Conservation (phyloP, 2,113 vertebrate species). For the Caranx ignobilis region DNA sequence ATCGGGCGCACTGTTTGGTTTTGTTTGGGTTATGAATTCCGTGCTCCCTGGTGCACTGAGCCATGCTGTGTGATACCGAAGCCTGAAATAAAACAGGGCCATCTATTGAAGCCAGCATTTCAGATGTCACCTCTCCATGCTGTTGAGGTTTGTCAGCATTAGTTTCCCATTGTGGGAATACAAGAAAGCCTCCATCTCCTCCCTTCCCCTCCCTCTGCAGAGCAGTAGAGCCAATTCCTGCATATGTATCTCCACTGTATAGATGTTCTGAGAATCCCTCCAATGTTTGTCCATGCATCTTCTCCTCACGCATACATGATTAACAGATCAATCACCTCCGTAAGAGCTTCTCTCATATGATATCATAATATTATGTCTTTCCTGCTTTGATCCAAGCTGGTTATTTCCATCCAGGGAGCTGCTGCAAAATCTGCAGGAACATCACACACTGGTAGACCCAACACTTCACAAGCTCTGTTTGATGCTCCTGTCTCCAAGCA, state of each 20-base stretch:
- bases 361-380: constrained; percentile 45
- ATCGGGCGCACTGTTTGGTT: constrained; percentile 55
- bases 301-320: constrained; percentile 36
- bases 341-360: constrained; percentile 43
- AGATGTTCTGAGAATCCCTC: not conserved
- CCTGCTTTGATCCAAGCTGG: constrained; percentile 62
- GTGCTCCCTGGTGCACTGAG: constrained; percentile 51
- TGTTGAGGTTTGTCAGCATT: constrained; percentile 61
- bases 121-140: constrained; percentile 58
- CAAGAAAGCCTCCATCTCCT: constrained; percentile 12
- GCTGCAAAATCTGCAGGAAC: constrained; percentile 62
- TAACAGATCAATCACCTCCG: constrained; percentile 54
- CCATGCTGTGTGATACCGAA: constrained; percentile 61
- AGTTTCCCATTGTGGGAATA: constrained; percentile 47
- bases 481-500: constrained; percentile 68
- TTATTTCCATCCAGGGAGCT: constrained; percentile 64
- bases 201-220: constrained; percentile 28
- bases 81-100: constrained; percentile 56
- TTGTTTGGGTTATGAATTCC: constrained; percentile 63
- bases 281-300: not conserved
- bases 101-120: constrained; percentile 56
- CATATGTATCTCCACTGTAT: not conserved
- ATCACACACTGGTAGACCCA: constrained; percentile 54
- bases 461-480: constrained; percentile 68
- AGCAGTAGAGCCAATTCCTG: constrained; percentile 22